Conservation (phyloP, 2,113 vertebrate species). For the Corydoras maculifer region DNA sequence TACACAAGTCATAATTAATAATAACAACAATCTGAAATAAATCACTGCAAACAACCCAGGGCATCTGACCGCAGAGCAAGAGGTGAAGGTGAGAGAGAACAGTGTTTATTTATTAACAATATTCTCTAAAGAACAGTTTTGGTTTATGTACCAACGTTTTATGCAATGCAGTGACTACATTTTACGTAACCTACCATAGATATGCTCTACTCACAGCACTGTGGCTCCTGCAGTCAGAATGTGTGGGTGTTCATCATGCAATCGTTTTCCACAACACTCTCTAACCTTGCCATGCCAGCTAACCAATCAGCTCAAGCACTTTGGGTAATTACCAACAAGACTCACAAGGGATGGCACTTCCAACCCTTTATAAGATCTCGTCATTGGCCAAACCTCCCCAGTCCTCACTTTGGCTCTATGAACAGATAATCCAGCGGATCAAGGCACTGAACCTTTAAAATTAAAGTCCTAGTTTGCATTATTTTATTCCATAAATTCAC, state of each 20-base stretch:
- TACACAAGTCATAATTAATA: too few species aligned
- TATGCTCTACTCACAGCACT: not conserved
- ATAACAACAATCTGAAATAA: not conserved
- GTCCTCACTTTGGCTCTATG: conserved; percentile 93
- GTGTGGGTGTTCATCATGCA: conserved; percentile 11
- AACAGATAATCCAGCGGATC: conserved; percentile 78
- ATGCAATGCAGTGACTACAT: too few species aligned
- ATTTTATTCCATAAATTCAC: not conserved
- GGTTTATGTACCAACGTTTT: too few species aligned
- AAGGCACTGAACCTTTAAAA: conserved; percentile 30
- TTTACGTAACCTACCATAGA: not conserved
- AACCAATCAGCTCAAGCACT: conserved; percentile 68
- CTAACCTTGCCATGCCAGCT: conserved; percentile 77
- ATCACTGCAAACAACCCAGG: conserved; percentile 37
- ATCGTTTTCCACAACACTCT: conserved; percentile 54
- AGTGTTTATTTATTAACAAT: not conserved
- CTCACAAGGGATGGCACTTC: conserved; percentile 66
- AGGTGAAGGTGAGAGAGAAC: not conserved
- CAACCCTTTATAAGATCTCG: conserved; percentile 85
- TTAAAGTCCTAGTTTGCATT: not conserved
- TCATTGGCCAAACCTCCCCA: conserved; percentile 93
- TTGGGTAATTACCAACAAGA: conserved; percentile 81
- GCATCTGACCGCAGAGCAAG: conserved; percentile 12
- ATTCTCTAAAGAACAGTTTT: too few species aligned
- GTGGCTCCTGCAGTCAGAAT: conserved; percentile 22